Percentiles rank a stretch among this genome's conserved stretches.
Conservation (phyloP, 2,113 vertebrate genomes). For the Scomber japonicus region DNA sequence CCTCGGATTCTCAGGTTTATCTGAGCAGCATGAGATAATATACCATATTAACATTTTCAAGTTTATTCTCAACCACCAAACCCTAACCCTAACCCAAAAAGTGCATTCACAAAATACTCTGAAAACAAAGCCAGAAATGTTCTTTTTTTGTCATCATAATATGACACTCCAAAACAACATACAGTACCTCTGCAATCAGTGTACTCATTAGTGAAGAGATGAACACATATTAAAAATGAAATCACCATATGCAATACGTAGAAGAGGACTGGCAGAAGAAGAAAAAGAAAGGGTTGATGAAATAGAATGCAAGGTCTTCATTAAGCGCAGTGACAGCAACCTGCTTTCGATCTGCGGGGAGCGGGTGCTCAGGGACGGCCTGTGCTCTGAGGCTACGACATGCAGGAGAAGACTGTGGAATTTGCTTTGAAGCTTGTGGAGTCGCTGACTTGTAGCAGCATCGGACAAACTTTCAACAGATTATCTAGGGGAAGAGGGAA, state of each 20-base stretch:
- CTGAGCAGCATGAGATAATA: neutral
- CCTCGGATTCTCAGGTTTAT: neutral
- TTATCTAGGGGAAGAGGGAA: conserved; percentile 42
- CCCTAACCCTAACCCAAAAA: neutral
- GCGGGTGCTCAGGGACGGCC: conserved; percentile 56
- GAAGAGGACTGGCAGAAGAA: conserved; percentile 28
- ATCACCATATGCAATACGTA: conserved; percentile 49
- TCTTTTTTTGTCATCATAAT: conserved; percentile 14
- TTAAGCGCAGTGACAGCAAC: conserved; percentile 73
- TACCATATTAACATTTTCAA: neutral
- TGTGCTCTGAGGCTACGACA: conserved; percentile 55
- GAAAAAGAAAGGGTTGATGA: conserved; percentile 76
- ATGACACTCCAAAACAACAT: conserved; percentile 41
- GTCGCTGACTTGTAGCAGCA: conserved; percentile 39
- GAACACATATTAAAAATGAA: conserved; percentile 66
- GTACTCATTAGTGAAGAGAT: conserved; percentile 65
- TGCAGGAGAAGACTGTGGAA: conserved; percentile 27
- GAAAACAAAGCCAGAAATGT: neutral
- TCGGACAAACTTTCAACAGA: conserved; percentile 68
- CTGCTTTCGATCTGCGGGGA: conserved; percentile 55
- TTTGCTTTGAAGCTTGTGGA: conserved; percentile 68
- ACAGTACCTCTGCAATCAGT: conserved; percentile 45
- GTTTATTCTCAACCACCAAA: neutral
- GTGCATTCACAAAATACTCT: neutral
- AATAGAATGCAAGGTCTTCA: conserved; percentile 82